A percentile compares a stretch with the other conserved stretches of the same genome.
Evolutionary conservation across 1,140 invertebrate genomes (phyloP).

Genomic region (Cydia amplana): DNA sequence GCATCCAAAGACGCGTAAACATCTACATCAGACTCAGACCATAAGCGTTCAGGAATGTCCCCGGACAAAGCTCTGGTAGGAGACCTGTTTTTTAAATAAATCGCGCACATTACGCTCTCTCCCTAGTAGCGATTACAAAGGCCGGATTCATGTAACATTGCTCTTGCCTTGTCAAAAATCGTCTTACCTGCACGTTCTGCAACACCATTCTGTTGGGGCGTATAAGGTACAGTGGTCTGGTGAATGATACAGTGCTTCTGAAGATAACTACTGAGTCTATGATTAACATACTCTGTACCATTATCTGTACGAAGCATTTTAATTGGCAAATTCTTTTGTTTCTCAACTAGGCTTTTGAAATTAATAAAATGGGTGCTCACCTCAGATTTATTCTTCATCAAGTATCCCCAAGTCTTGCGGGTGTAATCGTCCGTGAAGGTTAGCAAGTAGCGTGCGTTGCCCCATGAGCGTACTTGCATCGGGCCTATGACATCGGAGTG

Average conservation of each 20-base stretch:
- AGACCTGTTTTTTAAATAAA: conserved; percentile 43
- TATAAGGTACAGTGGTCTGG: conserved; percentile 52
- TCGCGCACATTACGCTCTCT: conserved; percentile 43
- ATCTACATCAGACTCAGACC: conserved; percentile 47
- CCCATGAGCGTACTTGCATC: conserved; percentile 58
- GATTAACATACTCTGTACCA: conserved; percentile 65
- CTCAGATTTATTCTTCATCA: conserved; percentile 67
- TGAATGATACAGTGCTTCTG: conserved; percentile 52
- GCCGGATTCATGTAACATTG: conserved; percentile 46
- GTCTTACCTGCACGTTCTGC: conserved; percentile 60
- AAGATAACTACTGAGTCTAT: conserved; percentile 53
- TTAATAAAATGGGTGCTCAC: conserved; percentile 59
- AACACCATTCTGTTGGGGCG: conserved; percentile 68
- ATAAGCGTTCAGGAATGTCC: conserved; percentile 50
- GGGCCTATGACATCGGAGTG: conserved; percentile 73
- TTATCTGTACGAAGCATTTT: conserved; percentile 66
- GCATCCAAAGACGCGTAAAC: conserved; percentile 69
- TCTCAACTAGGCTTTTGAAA: conserved; percentile 54
- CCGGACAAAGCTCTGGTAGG: conserved; percentile 39
- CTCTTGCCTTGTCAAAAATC: conserved; percentile 51
- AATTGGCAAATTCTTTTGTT: conserved; percentile 52
- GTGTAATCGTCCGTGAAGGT: conserved; percentile 75
- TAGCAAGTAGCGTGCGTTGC: conserved; percentile 61
- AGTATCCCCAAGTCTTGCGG: conserved; percentile 61
- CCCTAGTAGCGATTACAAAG: conserved; percentile 43